A percentile compares a stretch with the other conserved stretches of the same genome.
Evolutionary conservation across 2,888 invertebrate species (phyloP).

Genomic region (Pyrocoelia pectoralis): DNA sequence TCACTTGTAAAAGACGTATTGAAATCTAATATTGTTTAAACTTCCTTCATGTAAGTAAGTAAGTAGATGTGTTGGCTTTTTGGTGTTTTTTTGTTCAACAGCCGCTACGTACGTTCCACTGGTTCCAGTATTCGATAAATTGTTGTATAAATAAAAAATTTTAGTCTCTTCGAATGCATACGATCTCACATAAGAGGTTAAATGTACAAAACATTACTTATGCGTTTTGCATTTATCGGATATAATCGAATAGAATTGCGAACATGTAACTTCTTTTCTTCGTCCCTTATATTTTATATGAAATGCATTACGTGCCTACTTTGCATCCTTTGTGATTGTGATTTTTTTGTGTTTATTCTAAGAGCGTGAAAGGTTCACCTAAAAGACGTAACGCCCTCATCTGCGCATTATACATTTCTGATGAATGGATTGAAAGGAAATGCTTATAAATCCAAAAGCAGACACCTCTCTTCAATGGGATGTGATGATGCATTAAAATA

Average conservation of each 20-base stretch:
- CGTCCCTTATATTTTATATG: constrained; percentile 33
- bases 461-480: constrained; percentile 41
- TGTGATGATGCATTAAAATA: constrained; percentile 42
- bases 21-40: no score
- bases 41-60: no score
- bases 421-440: constrained; percentile 44
- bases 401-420: constrained; percentile 44
- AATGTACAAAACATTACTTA: no score
- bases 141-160: no score
- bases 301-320: constrained; percentile 42
- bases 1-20: no score
- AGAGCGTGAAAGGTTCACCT: constrained; percentile 42
- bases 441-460: constrained; percentile 41
- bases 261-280: constrained; percentile 25
- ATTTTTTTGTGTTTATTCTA: constrained; percentile 42
- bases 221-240: background rate
- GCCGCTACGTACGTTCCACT: no score
- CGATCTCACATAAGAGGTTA: no score
- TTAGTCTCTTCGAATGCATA: no score
- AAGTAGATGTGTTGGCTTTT: no score
- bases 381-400: constrained; percentile 38
- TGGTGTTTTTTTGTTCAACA: no score
- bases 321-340: constrained; percentile 45
- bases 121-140: no score
- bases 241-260: constrained; percentile 22